Conservation (phyloP, 2,888 invertebrate species). For the Allygus modestus region DNA sequence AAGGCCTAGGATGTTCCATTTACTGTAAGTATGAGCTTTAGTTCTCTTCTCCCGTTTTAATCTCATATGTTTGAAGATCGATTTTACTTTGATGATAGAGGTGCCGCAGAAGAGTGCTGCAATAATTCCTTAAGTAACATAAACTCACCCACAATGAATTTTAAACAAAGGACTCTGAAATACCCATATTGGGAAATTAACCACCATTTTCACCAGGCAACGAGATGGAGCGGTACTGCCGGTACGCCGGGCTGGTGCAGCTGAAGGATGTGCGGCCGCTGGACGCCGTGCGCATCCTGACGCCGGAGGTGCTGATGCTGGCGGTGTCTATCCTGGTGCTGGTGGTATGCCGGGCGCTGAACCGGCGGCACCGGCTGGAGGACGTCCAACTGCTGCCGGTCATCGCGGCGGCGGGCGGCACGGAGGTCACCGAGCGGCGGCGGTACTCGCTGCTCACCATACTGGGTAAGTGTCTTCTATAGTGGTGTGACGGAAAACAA, state of each 20-base stretch:
- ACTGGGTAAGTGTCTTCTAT: slow-evolving; percentile 70
- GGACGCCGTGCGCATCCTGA: slow-evolving; percentile 84
- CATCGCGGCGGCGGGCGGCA: slow-evolving; percentile 52
- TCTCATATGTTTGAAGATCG: too few relatives aligned
- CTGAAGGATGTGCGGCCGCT: slow-evolving; percentile 79
- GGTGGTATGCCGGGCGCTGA: slow-evolving; percentile 75
- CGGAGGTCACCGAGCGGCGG: slow-evolving; percentile 62
- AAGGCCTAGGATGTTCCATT: too few relatives aligned
- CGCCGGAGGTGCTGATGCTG: slow-evolving; percentile 85
- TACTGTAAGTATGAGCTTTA: too few relatives aligned
- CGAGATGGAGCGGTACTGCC: slow-evolving; percentile 79
- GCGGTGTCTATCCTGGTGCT: slow-evolving; percentile 77
- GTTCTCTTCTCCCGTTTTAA: too few relatives aligned
- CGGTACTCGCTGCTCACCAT: slow-evolving; percentile 70
- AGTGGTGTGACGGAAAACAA: too few relatives aligned
- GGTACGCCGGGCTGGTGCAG: slow-evolving; percentile 84
- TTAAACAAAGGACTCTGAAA: too few relatives aligned
- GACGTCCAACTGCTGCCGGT: slow-evolving; percentile 67
- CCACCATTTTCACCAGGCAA: too few relatives aligned
- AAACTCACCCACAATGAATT: too few relatives aligned
- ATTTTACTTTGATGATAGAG: too few relatives aligned
- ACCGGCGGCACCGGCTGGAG: slow-evolving; percentile 64
- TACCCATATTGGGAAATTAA: too few relatives aligned
- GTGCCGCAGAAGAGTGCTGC: too few relatives aligned
- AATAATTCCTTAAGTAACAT: too few relatives aligned